Evolutionary conservation across 2,797 vertebrate species (phyloP).

Genomic region (Rhodeus uyekii): DNA sequence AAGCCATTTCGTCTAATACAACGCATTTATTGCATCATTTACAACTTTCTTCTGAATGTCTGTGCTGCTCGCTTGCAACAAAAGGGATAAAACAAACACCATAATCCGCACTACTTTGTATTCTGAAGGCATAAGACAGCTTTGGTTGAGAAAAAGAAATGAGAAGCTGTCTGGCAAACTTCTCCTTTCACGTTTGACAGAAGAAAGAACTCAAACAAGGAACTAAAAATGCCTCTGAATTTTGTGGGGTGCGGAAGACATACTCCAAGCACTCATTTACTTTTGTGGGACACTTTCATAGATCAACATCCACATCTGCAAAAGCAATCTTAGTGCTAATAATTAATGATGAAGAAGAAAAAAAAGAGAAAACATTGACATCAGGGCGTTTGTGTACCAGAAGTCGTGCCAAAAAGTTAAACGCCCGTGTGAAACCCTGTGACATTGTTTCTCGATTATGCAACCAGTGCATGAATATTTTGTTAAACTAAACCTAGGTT

Average conservation of each 20-base stretch:
- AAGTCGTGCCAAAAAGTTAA: neutral
- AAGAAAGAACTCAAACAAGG: neutral
- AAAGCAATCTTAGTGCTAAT: neutral
- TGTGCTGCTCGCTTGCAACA: neutral
- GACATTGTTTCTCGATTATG: neutral
- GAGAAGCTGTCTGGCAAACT: neutral
- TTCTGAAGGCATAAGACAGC: neutral
- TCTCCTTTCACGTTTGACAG: neutral
- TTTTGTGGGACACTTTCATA: neutral
- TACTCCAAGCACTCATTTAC: too few species aligned
- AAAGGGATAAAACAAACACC: neutral
- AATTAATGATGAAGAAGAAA: neutral
- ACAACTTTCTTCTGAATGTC: neutral
- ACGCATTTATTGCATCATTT: neutral
- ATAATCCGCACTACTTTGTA: neutral
- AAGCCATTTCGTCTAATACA: neutral
- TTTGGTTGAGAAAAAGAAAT: neutral
- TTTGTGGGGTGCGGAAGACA: too few species aligned
- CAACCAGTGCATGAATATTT: conserved; percentile 22
- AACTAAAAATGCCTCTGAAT: neutral
- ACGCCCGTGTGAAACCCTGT: neutral
- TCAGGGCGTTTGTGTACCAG: neutral
- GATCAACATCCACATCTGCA: neutral
- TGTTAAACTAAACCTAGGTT: neutral
- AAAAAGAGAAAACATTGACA: neutral